Evolutionary conservation across 2,888 invertebrate genomes (phyloP).

Genomic region (Scaptomyza flava): DNA sequence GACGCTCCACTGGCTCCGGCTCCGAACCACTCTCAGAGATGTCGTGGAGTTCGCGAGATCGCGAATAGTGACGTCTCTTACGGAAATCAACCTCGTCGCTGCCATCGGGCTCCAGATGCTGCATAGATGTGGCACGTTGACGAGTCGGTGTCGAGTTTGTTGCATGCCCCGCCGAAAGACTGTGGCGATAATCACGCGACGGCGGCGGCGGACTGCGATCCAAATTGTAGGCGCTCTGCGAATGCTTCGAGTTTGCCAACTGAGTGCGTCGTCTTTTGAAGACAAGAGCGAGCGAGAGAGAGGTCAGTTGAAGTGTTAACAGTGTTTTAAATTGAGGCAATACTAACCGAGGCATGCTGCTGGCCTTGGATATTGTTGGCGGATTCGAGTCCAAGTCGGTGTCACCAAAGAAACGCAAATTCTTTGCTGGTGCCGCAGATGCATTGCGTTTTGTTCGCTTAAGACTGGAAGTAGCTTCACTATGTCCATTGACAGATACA

Average conservation of each 20-base stretch:
- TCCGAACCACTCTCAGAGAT: constrained; percentile 85
- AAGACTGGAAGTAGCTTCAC: constrained; percentile 73
- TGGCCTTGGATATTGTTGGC: constrained; percentile 85
- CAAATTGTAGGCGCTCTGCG: constrained; percentile 83
- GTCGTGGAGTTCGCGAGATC: constrained; percentile 85
- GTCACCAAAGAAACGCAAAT: constrained; percentile 93
- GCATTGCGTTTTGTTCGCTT: constrained; percentile 76
- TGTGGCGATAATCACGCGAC: constrained; percentile 73
- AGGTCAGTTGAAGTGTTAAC: not conserved
- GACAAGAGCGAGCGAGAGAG: too few relatives aligned
- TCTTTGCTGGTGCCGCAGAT: constrained; percentile 85
- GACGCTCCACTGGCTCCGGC: constrained; percentile 80
- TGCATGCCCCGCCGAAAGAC: constrained; percentile 53
- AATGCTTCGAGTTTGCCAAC: constrained; percentile 80
- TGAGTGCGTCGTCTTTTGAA: constrained; percentile 72
- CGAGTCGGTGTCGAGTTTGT: constrained; percentile 36
- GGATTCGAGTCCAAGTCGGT: constrained; percentile 91
- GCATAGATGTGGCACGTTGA: constrained; percentile 83
- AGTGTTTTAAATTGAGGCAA: not conserved
- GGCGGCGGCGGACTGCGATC: constrained; percentile 80
- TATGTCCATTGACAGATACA: constrained; percentile 70
- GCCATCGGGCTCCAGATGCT: constrained; percentile 80
- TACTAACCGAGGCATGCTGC: constrained; percentile 77
- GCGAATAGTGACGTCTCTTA: constrained; percentile 83
- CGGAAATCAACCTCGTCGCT: constrained; percentile 83